Percentiles rank a stretch among this genome's conserved stretches.
Evolutionary conservation across 2,888 invertebrate genomes (phyloP).

Genomic region (Cyrtodaria siliqua): DNA sequence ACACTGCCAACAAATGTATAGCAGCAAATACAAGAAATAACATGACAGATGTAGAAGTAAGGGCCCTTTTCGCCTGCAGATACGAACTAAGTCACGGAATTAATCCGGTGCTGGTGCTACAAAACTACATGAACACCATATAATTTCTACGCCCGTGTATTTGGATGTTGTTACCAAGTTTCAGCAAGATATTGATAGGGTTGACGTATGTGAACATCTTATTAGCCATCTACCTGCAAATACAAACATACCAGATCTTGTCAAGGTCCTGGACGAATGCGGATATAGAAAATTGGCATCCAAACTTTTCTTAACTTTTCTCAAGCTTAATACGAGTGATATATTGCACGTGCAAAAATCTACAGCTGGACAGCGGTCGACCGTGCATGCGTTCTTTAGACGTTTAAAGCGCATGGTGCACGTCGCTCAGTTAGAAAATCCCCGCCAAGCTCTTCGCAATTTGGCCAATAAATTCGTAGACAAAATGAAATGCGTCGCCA

Average conservation of each 20-base stretch:
- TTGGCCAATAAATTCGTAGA: conserved; percentile 28
- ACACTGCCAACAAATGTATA: too few species aligned
- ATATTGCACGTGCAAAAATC: conserved; percentile 8
- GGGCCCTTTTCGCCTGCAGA: background rate
- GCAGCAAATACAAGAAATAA: too few species aligned
- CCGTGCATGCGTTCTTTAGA: conserved; percentile 30
- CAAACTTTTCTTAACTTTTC: conserved; percentile 3
- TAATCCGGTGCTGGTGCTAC: background rate
- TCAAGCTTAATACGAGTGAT: background rate
- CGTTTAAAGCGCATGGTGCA: conserved; percentile 45
- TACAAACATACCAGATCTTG: background rate
- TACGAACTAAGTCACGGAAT: background rate
- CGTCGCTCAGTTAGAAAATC: conserved; percentile 46
- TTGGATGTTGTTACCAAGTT: background rate
- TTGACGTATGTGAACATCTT: background rate
- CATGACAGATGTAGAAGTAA: background rate
- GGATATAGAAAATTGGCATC: conserved; percentile 26
- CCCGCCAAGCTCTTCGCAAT: conserved; percentile 35
- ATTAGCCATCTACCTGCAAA: background rate
- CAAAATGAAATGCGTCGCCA: conserved; percentile 32
- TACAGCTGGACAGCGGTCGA: conserved; percentile 8
- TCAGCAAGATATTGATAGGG: background rate
- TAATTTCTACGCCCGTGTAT: background rate
- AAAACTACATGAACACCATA: background rate
- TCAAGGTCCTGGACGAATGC: conserved; percentile 12